Base-by-base conservation (phyloP, 2,888 invertebrate species). In the Scaptomyza caliginosa region DNA sequence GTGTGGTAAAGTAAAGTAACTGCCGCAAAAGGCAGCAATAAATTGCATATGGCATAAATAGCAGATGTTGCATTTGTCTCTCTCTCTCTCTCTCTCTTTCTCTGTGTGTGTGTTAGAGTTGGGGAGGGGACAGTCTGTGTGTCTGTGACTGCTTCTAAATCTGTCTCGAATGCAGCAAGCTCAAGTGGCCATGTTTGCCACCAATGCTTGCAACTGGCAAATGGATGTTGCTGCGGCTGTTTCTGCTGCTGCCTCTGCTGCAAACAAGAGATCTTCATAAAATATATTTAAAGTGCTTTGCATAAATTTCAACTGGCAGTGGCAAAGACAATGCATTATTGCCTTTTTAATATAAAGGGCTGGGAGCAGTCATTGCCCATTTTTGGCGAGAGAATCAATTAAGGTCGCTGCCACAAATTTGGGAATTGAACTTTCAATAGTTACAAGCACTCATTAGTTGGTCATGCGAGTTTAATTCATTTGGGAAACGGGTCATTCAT, bases 11-110 rank as follows among this genome's bases (percentile, higher is more conserved):
- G 56, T 50, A 62, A 73, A 85, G 86, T 75, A 59, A 63, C 64
- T 81, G 78, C 71, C 59, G 52, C 60, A 80, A 66, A 66, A 57
- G 58, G 64, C 70, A 39, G 68, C 86, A 78, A 86, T 81, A 86
- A 81, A 81, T 86, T 86, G 81, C 87, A 78, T 74, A 78, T 63
- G 74, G 87, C 82, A 79, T 63, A 77, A 73, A 74, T 72, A 65
- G 66, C 38, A 48, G 59, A 24, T 86, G 86, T 83, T 83, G 81
- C 81, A 80, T 77, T 59, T 58, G 16, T 23, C 13, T 54, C 16
- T 50, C 43, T 50, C 24, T 42, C 17, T 21, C 2, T 45, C 32
- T n/a, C n/a, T n/a, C n/a, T n/a, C n/a, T n/a, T n/a, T n/a, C 8
- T 48, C 39, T 40, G 39, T 16, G 36, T 39, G 28, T 57, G 34